Evolutionary conservation across 2,113 vertebrate genomes (phyloP), one percentile per base, ranked within the genome.

Genomic region (Indicator indicator): DNA sequence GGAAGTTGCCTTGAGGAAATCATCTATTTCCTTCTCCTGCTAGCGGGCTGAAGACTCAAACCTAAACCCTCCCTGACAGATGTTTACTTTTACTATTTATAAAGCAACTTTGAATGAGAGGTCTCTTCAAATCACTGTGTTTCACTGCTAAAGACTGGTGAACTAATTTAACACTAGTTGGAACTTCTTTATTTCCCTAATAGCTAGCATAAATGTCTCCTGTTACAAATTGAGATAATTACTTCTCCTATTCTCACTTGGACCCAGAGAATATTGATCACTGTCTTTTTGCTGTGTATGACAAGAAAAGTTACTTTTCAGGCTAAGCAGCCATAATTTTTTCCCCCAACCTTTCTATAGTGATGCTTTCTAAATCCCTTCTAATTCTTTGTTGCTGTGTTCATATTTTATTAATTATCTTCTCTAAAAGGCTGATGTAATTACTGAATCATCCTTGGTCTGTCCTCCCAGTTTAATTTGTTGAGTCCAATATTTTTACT

Each of bases 401-500:
- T 86, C 12, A n/a, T 83, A 60, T 67, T 85, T 62, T 77, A 55
- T 38, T 77, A 59, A 74, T 87, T 93, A 90, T 77, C 8, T 70
- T 67, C 70, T 76, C 50, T 87, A 40, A 60, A 63, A 67, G n/a
- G 6, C 5, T 70, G 30, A n/a, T 62, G 14, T 70, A 15, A 73
- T 73, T 91, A 33, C 18, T 82, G 20, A 85, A 75, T 91, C 85
- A 72, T 72, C 30, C 16, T 56, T 67, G 9, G 5, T 72, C 28
- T 85, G 12, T 73, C 12, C 20, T 62, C 2, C 4, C 13, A 42
- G 11, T 79, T 85, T 48, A 84, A 55, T 86, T 78, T 68, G 10
- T 82, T 46, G 7, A 73, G 27, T 44, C 4, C 3, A 30, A 9
- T 56, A 69, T 88, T 83, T 89, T 72, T 60, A 17, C 15, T 85